Percentiles rank a stretch among this genome's conserved stretches.
phyloP scores from a whole-genome alignment of 2,888 invertebrate species.

The Platerodrilus igneus region DNA sequence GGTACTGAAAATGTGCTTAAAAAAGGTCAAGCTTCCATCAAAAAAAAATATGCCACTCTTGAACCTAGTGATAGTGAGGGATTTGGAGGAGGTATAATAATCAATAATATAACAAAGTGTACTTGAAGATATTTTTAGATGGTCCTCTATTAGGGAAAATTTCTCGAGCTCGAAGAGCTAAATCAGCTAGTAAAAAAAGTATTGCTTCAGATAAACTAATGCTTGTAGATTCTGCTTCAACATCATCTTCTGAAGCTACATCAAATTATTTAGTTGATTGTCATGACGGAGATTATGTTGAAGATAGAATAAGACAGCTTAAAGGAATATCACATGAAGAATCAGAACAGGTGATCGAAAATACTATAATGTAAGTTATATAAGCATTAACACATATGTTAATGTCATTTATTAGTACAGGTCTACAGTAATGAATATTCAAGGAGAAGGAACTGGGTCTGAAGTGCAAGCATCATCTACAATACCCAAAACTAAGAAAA shows the following conservation, averaged over 20 bases:
- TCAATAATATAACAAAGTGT: neutral
- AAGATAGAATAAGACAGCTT: constrained; percentile 38
- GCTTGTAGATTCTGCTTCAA: constrained; percentile 40
- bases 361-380: too few relatives aligned
- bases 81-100: constrained; percentile 50
- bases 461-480: constrained; percentile 36
- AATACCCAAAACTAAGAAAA: constrained; percentile 37
- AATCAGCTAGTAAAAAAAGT: constrained; percentile 54
- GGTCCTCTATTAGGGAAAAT: constrained; percentile 63
- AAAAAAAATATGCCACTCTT: constrained; percentile 46
- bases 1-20: constrained; percentile 43
- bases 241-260: constrained; percentile 42
- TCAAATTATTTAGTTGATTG: constrained; percentile 17
- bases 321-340: constrained; percentile 37
- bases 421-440: constrained; percentile 21
- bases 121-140: constrained; percentile 47
- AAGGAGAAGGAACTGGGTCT: constrained; percentile 37
- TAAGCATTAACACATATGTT: too few relatives aligned
- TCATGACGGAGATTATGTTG: constrained; percentile 37
- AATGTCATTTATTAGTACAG: too few relatives aligned
- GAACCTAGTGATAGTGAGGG: constrained; percentile 64
- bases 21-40: constrained; percentile 43
- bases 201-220: constrained; percentile 40
- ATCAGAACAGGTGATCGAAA: constrained; percentile 25
- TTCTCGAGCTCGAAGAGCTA: constrained; percentile 62